phyloP scores from a whole-genome alignment of 2,113 vertebrate genomes.

The Oenanthe melanoleuca region DNA sequence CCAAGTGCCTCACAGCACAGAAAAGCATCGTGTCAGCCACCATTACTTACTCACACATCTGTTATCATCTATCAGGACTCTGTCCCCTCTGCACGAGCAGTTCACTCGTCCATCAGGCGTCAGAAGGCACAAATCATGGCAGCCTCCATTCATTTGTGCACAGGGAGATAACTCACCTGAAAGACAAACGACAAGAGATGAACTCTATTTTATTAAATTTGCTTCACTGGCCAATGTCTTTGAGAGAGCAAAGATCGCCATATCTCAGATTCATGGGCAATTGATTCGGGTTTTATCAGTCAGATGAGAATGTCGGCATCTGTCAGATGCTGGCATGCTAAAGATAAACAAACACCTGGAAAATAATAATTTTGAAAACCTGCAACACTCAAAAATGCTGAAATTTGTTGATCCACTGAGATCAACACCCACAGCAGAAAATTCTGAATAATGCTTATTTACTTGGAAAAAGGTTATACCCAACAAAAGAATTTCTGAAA shows the following conservation, averaged over 20 bases:
- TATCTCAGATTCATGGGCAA: not conserved
- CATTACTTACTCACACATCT: conserved; percentile 98
- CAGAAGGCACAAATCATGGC: conserved; percentile 93
- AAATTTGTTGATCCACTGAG: not conserved
- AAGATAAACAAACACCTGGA: not conserved
- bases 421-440: not conserved
- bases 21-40: not conserved
- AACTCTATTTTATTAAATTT: conserved; percentile 11
- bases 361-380: not conserved
- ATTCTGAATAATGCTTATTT: not conserved
- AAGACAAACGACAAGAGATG: conserved; percentile 25
- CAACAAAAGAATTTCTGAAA: not conserved
- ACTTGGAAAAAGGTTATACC: not conserved
- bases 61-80: conserved; percentile 91
- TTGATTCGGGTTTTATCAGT: not conserved
- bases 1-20: not conserved
- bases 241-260: not conserved
- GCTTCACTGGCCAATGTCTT: not conserved
- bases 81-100: conserved; percentile 92
- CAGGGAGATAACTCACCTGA: conserved; percentile 95
- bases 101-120: conserved; percentile 90
- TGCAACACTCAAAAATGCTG: not conserved
- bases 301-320: not conserved
- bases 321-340: not conserved
- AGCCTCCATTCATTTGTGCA: conserved; percentile 89